These are phyloP conservation scores for Myocastor coypus DNA, from an alignment of 2,113 vertebrate genomes.

Conservation along the genomic window DNA sequence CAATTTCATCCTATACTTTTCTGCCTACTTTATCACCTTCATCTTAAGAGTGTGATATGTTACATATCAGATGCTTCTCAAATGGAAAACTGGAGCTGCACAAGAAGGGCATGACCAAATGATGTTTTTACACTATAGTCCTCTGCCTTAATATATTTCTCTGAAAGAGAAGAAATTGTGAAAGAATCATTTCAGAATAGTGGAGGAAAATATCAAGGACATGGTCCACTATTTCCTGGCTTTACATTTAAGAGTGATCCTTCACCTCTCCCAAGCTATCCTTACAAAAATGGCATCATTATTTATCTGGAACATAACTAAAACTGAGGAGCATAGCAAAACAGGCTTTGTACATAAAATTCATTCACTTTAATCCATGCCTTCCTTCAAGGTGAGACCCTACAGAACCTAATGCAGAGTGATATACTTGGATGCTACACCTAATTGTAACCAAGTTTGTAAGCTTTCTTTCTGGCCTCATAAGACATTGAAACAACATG, in stretches of 20 bases:
- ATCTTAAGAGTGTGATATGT: neutral
- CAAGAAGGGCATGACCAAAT: neutral
- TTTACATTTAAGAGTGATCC: slow-evolving; percentile 32
- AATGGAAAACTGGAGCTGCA: neutral
- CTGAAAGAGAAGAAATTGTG: slow-evolving; percentile 37
- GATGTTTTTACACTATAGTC: neutral
- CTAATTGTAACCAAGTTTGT: slow-evolving; percentile 42
- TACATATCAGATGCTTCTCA: neutral
- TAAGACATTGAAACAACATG: slow-evolving; percentile 31
- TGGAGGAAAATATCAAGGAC: neutral
- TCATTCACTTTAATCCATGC: neutral
- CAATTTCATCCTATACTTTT: neutral
- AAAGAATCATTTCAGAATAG: slow-evolving; percentile 10
- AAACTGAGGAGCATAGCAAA: slow-evolving; percentile 25
- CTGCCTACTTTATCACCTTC: neutral
- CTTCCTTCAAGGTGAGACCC: slow-evolving; percentile 30
- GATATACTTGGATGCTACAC: neutral
- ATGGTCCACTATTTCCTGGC: neutral
- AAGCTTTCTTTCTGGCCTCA: slow-evolving; percentile 38
- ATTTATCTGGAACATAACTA: neutral
- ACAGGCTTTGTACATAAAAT: neutral
- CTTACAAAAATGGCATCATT: neutral
- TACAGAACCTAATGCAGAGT: neutral
- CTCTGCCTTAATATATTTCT: slow-evolving; percentile 25
- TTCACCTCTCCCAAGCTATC: neutral